Evolutionary conservation across 2,113 vertebrate species (phyloP), one percentile per base, ranked within the genome.

Genomic region (Dipodomys spectabilis): DNA sequence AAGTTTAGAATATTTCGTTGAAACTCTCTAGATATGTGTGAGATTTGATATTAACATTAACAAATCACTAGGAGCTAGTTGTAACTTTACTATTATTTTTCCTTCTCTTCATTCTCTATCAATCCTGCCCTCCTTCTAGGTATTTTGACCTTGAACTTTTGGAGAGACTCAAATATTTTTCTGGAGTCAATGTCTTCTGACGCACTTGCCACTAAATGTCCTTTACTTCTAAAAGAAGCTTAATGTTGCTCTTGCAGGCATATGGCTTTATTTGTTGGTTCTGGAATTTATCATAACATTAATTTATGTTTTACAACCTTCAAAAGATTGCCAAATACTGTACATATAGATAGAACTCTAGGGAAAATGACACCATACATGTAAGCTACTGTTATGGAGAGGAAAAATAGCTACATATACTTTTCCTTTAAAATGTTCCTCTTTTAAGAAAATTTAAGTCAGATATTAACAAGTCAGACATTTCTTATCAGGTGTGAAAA

Each of bases 381-480:
- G 18, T 78, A 62, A 83, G 84, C 62, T 77, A 9, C 8, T 68
- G 7, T 16, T 49, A 30, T 30, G 1, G 44, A 57, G 39, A 62
- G 68, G 23, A 57, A 23, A 65, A 71, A 88, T 32, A 20, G 11
- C 19, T 15, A 32, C 30, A 6, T 20, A 39, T 23, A 25, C 67
- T 69, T 69, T 69, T 64, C 35, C 30, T 64, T 75, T 77, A 53
- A 10, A 19, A 7, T 64, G n/a, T 60, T 10, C 27, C 16, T 71
- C 8, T 82, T 87, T 90, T 60, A 78, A 84, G 81, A 95, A 90
- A 39, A 22, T 22, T 57, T 57, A 57, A 57, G 13, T 67, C 64
- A 91, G 28, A 91, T 65, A 87, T 64, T 68, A 39, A 60, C 49
- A 49, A 49, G 12, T 27, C 60, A 53, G 39, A 6, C 12, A 35